Evolutionary conservation across 2,888 invertebrate genomes (phyloP).

Genomic region (Drosophila fungiperda): DNA sequence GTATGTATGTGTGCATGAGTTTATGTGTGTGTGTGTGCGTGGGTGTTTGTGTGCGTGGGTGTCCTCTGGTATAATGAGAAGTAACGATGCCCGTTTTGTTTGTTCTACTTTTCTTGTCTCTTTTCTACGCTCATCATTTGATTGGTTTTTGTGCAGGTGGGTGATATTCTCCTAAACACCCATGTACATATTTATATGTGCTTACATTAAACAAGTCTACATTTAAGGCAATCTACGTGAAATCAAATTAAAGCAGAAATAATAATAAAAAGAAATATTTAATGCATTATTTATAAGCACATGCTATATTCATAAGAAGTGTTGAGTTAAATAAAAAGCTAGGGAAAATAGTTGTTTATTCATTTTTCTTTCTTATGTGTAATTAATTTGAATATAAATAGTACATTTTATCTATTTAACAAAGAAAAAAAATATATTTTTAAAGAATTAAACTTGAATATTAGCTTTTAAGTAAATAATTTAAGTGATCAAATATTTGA

Average conservation of each 20-base stretch:
- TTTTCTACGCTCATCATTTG: not conserved
- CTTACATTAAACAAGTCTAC: not conserved
- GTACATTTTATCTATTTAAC: not conserved
- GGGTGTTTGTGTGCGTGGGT: conserved; percentile 8
- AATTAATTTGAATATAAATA: not conserved
- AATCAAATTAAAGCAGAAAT: not conserved
- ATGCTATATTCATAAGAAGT: not conserved
- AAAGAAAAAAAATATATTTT: not conserved
- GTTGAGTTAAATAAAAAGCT: not conserved
- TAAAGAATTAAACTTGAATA: not conserved
- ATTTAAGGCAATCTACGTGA: not conserved
- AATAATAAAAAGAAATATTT: not conserved
- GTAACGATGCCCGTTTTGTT: conserved; percentile 8
- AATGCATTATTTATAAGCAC: not conserved
- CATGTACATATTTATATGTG: not conserved
- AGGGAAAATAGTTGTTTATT: not conserved
- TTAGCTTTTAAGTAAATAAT: not conserved
- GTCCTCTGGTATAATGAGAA: conserved; percentile 19
- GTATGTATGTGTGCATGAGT: conserved; percentile 4
- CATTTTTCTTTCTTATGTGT: not conserved
- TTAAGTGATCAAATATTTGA: not conserved
- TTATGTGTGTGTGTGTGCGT: not conserved
- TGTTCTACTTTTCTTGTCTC: conserved; percentile 7
- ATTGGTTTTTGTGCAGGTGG: conserved; percentile 1
- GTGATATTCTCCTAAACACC: conserved; percentile 2